Base-by-base conservation (phyloP, 1,140 invertebrate genomes). In the Eupristina koningsbergeri region DNA sequence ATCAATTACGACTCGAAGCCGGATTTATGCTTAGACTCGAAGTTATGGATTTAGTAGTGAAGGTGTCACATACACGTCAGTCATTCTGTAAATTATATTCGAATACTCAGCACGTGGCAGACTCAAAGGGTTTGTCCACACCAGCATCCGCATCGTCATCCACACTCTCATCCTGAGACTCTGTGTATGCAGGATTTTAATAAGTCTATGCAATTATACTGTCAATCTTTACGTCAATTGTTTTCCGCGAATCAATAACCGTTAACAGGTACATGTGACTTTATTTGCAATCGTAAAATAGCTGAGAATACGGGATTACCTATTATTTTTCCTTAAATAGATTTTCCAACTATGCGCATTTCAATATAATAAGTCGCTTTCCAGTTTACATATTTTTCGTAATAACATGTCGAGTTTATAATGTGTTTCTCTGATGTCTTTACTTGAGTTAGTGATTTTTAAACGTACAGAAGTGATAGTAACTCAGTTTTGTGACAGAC, bases 1-100 rank as follows among this genome's bases (percentile, higher is more conserved):
- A 81, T 85, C 64, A 75, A 81, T 81, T 75, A 67, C 61, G 39
- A 47, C 0, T 41, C 0, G 41, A 22, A 76, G 41, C 7, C 34
- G 80, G 80, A 75, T 81, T 74, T 81, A 34, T 71, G 39, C 36
- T 41, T 47, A 41, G 45, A 58, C 36, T 29, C 47, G 13, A 34
- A n/a, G 61, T 29, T 53, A 29, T 36, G 26, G n/a, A 36, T 36
- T 67, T 34, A 41, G 39, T 47, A 17, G 39, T 22, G 22, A n/a
- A 69, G 26, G 29, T 71, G 45, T 80, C 63, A 47, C 45, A 41
- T 50, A 34, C 64, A 36, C 11, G 64, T 26, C 9, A 22, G 53
- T 5, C 26, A 58, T 58, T 26, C 53, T 58, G 26, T 58, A 22
- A 22, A 58, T 58, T 9, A 34, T 5, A 15, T 19, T 67, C 9